Conservation (phyloP, 2,888 invertebrate species). For the Copidosoma aretas region DNA sequence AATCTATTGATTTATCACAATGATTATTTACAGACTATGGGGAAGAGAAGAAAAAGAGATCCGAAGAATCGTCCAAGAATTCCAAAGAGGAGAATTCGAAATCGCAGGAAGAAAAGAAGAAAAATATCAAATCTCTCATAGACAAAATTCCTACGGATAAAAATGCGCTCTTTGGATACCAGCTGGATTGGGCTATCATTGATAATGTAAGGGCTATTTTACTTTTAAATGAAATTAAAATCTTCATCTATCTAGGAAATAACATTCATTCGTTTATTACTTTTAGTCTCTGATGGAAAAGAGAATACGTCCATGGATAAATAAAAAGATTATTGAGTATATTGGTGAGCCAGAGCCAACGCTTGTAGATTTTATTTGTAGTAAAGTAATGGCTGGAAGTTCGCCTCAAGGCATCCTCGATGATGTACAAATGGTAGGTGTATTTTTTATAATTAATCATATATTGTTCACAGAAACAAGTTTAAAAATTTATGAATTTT, state of each 20-base stretch:
- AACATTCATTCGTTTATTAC: slow-evolving; percentile 54
- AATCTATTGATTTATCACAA: background rate
- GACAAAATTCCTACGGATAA: slow-evolving; percentile 99
- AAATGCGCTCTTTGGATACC: slow-evolving; percentile 92
- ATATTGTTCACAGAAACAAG: background rate
- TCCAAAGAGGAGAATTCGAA: slow-evolving; percentile 71
- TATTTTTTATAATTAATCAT: background rate
- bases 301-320: slow-evolving; percentile 98
- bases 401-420: slow-evolving; percentile 94
- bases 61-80: slow-evolving; percentile 61
- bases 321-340: slow-evolving; percentile 99
- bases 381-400: slow-evolving; percentile 93
- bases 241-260: background rate
- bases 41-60: slow-evolving; percentile 67
- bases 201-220: slow-evolving; percentile 66
- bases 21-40: slow-evolving; percentile 65
- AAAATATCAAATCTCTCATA: slow-evolving; percentile 95
- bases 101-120: slow-evolving; percentile 92
- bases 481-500: slow-evolving; percentile 45
- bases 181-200: slow-evolving; percentile 88
- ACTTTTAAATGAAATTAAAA: background rate
- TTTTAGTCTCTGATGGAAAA: slow-evolving; percentile 86
- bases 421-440: slow-evolving; percentile 95
- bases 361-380: slow-evolving; percentile 98
- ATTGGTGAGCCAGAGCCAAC: slow-evolving; percentile 99